Evolutionary conservation across 2,888 invertebrate genomes (phyloP), one percentile per base, ranked within the genome.

Genomic region (Fragum whitleyi): DNA sequence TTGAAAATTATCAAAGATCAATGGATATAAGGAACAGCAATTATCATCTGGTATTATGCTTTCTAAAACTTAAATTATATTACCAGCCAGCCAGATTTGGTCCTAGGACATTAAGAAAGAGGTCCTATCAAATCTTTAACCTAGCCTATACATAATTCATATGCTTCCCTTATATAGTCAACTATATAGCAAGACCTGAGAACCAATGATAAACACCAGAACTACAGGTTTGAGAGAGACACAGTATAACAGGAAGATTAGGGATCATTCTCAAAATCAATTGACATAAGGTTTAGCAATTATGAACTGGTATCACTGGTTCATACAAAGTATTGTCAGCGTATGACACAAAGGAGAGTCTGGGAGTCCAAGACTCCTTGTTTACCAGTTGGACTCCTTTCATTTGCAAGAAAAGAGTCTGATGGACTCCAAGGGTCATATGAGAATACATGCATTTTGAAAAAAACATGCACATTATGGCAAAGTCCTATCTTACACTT

Each of bases 341-440:
- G n/a, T n/a, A n/a, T n/a, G n/a, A n/a, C n/a, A n/a, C n/a, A n/a
- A n/a, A n/a, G n/a, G n/a, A n/a, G n/a, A n/a, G n/a, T n/a, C n/a
- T n/a, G n/a, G n/a, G n/a, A n/a, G n/a, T n/a, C n/a, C n/a, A n/a
- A n/a, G n/a, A n/a, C n/a, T n/a, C n/a, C n/a, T n/a, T n/a, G n/a
- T n/a, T n/a, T 32, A 57, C 28, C 16, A 26, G 36, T 26, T 55
- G 72, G 42, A 51, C 47, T 79, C 76, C 74, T 76, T 53, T 32
- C 82, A 82, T 82, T 82, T n/a, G n/a, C n/a, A 74, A 82, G 78
- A 79, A 82, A 82, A 76, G 53, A 79, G 78, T 79, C 82, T 36
- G 53, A 68, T 23, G 11, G 42, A 71, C 61, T 76, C 82, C 82
- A 82, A 61, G 47, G n/a, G n/a, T n/a, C n/a, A n/a, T n/a, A n/a